Base-by-base conservation (phyloP, 2,797 vertebrate species). In the Cheirogaleus major region DNA sequence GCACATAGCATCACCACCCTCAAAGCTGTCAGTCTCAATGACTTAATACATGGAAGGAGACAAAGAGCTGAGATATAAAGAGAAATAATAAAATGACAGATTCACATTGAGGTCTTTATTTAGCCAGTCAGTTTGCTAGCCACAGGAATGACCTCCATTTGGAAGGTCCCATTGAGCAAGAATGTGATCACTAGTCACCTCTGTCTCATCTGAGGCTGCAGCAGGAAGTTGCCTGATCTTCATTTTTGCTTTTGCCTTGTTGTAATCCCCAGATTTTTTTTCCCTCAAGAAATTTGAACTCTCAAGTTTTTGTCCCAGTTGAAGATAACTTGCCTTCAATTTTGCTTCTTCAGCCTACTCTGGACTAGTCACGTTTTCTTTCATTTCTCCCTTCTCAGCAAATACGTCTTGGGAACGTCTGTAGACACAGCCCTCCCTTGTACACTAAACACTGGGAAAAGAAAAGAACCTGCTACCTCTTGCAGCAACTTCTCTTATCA, bases 221-320 rank as follows among this genome's bases (percentile, higher is more conserved):
- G 0, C 1, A 2, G 99, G 99, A 93, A 99, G 98, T 98, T 99
- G 99, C 96, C 99, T 99, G 97, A 99, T 99, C 99, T 99, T 99
- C 83, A 99, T 99, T 98, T 99, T 99, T 14, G 99, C 99, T 98
- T 99, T 99, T 85, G 99, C 99, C 99, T 99, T 99, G 98, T 99
- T 99, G 98, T 99, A 99, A 98, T 99, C 99, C 0, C 99, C 99
- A 52, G 99, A 99, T 98, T 99, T 99, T 96, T 99, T 99, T 98
- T 99, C 99, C 96, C 99, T 99, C 95, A 99, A 99, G 98, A 99
- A 99, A 97, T 99, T 99, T 0, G 99, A 99, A 72, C 99, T 99
- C 70, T 99, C 99, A 4, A 99, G 99, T 96, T 99, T 99, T 95
- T 99, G 98, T 59, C 99, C 99, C 98, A 99, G 98, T 95, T 99